Evolutionary conservation across 64 coral and sea anemone species (phyloP).

Genomic region (Platygyra sinensis): DNA sequence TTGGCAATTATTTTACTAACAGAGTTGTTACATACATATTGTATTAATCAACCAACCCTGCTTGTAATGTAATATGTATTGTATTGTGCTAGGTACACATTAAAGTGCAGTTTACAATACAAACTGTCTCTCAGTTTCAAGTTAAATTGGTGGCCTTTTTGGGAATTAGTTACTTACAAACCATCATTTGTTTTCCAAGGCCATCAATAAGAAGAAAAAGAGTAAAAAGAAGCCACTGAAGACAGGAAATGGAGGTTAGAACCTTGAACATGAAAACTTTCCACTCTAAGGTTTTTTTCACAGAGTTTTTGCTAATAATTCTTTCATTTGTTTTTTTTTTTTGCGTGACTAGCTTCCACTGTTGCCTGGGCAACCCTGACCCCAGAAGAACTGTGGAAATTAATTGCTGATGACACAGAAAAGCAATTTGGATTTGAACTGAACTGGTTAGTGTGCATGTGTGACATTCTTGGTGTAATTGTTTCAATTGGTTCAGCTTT

Average conservation of each 20-base stretch:
- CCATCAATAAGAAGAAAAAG: constrained; percentile 91
- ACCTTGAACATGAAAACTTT: background rate
- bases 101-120: too few species aligned
- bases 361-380: constrained; percentile 91
- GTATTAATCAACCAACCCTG: too few species aligned
- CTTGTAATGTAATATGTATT: too few species aligned
- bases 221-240: constrained; percentile 82
- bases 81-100: too few species aligned
- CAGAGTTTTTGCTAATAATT: background rate
- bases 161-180: background rate
- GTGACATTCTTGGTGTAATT: background rate
- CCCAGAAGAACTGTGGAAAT: constrained; percentile 88
- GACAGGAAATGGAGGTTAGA: constrained; percentile 39
- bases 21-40: too few species aligned
- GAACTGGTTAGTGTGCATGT: constrained; percentile 47
- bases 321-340: background rate
- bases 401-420: constrained; percentile 68
- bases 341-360: constrained; percentile 20
- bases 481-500: too few species aligned
- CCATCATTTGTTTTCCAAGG: constrained; percentile 7
- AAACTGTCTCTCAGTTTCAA: too few species aligned
- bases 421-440: constrained; percentile 93
- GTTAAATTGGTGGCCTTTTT: too few species aligned
- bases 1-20: too few species aligned
- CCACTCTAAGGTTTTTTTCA: background rate